phyloP scores from a whole-genome alignment of 2,113 vertebrate species.

The Myrmophylax atrothorax region DNA sequence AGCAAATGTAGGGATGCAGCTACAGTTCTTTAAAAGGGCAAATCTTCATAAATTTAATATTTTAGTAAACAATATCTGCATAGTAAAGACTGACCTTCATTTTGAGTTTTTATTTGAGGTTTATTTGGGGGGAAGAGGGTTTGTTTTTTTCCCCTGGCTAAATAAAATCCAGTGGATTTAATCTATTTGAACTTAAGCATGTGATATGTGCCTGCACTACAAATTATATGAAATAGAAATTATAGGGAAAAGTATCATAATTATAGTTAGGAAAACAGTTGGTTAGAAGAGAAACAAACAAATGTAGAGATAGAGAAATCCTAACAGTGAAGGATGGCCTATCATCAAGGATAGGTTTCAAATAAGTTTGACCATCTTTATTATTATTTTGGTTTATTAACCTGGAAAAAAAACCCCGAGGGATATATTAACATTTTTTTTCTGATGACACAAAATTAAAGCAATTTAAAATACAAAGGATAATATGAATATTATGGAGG shows the following conservation, averaged over 20 bases:
- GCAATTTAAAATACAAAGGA: neutral
- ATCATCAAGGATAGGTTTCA: neutral
- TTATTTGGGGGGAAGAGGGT: fast-evolving
- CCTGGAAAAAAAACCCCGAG: neutral
- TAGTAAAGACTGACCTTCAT: neutral
- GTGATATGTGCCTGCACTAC: neutral
- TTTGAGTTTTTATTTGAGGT: fast-evolving
- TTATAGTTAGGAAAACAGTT: neutral
- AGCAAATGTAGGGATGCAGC: neutral
- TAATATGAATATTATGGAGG: neutral
- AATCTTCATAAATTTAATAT: neutral
- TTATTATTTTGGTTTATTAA: neutral
- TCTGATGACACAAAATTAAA: neutral
- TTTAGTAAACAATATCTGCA: neutral
- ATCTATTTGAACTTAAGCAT: neutral
- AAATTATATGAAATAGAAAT: neutral
- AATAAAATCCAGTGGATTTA: neutral
- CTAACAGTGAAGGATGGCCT: neutral
- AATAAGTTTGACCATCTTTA: neutral
- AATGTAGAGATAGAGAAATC: neutral
- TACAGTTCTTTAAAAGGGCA: neutral
- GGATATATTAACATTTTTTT: neutral
- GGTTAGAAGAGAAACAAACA: neutral
- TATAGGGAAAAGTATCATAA: neutral
- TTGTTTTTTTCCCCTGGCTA: neutral